Evolutionary conservation across 2,797 vertebrate genomes (phyloP), one percentile per base, ranked within the genome.

Genomic region (Astyanax mexicanus): DNA sequence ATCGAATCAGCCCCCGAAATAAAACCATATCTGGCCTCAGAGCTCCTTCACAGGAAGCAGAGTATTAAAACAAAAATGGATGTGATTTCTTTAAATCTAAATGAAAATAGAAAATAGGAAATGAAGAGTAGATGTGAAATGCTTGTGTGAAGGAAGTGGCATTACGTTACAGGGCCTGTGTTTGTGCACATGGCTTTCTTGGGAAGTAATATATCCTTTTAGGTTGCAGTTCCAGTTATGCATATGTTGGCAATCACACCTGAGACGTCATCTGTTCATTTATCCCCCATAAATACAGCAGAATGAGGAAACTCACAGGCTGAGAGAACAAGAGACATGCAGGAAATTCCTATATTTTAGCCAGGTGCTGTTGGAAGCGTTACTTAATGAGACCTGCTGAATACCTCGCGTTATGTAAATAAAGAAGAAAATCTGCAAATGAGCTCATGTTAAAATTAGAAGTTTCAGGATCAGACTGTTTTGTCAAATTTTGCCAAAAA

Each of bases 81-180:
- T 89, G 83, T 87, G 82, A 92, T 92, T 91, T 82, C 89, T 89
- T 85, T 86, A 91, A 91, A 91, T 91, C 88, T 87, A 85, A 77
- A 77, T 86, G 84, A 89, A 93, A 92, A 92, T 88, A 89, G 85
- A 82, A 90, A 42, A 72, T 89, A 93, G 91, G 89, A 92, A 93
- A 93, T 93, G 88, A 93, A 92, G 92, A 92, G 92, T 91, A 90
- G 90, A 89, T 88, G 89, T 90, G 89, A 92, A 79, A 38, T 11
- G 23, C 88, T 90, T 84, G 83, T 82, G 85, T 84, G 85, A 88
- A 91, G 88, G 90, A 86, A 88, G 82, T 74, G 51, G 84, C 86
- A 88, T 93, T 87, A 72, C 78, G 57, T 93, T 91, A 89, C 89
- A 80, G 83, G 88, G 87, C 89, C 86, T 89, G 84, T 91, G 87